Base-by-base conservation (phyloP, 2,797 vertebrate genomes). In the Smutsia temminckii region DNA sequence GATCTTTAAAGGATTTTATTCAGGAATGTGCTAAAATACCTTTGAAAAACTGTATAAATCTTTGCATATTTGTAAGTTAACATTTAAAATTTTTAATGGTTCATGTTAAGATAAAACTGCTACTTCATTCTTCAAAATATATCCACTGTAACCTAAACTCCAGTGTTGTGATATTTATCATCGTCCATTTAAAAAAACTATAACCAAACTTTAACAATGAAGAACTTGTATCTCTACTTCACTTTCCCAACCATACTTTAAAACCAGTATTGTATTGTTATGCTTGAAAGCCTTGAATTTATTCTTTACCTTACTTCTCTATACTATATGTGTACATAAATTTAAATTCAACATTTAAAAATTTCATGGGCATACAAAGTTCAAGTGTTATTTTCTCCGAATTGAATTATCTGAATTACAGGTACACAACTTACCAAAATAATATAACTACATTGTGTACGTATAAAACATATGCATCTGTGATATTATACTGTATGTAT, bases 281-380 rank as follows among this genome's bases (percentile, higher is more conserved):
- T 72, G 64, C 20, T 40, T 74, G 21, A 34, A 91, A 59, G 42
- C 59, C 32, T 78, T 94, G 1, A 2, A n/a, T 68, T 85, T 88
- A 89, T 78, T 74, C 32, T 90, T 93, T 63, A 93, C n/a, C 13
- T 5, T 72, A 85, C 8, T 68, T 91, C 37, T 95, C 49, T 68
- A 89, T 59, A 79, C 37, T 89, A 74, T 40, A 25, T 80, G 59
- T 14, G 7, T 75, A 90, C 85, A 29, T 61, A 68, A 87, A 77
- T 68, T 92, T 51, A 93, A 68, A 84, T 72, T 89, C 27, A 91
- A 85, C 6, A 91, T 59, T 91, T 80, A 20, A 55, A 95, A 80
- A 75, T 59, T 66, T 84, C 13, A 46, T 79, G 8, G 85, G n/a
- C 64, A 74, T 59, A 78, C 51, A 66, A 78, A 87, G 90, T 66